Percentiles rank a stretch among this genome's conserved stretches.
phyloP scores from a whole-genome alignment of 2,797 vertebrate genomes.

The Alectoris magna region DNA sequence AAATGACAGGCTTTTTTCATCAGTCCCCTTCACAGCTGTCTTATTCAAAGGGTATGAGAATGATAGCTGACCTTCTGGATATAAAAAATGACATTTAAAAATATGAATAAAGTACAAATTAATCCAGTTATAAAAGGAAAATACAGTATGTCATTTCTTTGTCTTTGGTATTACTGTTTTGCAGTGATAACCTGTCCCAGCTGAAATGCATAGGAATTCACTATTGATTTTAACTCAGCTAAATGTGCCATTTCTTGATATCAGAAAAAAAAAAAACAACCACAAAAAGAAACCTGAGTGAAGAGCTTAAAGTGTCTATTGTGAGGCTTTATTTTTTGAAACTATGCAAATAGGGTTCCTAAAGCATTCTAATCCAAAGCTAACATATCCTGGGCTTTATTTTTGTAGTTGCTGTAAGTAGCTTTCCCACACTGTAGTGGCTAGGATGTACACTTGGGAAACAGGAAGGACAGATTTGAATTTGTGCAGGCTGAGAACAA shows the following conservation, averaged over 20 bases:
- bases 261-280: background rate
- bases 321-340: background rate
- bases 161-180: constrained; percentile 18
- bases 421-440: background rate
- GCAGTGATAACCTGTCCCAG: constrained; percentile 10
- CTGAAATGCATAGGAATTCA: constrained; percentile 32
- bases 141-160: background rate
- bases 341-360: constrained; percentile 1
- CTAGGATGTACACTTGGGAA: background rate
- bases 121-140: constrained; percentile 11
- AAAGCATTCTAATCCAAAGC: background rate
- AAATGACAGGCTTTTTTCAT: constrained; percentile 46
- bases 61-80: constrained; percentile 47
- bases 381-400: background rate
- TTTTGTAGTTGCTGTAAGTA: background rate
- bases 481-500: background rate
- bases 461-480: background rate
- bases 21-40: constrained; percentile 29
- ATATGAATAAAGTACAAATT: constrained; percentile 20
- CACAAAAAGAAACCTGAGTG: background rate
- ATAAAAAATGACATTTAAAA: constrained; percentile 56
- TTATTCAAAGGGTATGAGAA: constrained; percentile 31
- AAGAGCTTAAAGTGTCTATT: constrained; percentile 18
- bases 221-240: constrained; percentile 33
- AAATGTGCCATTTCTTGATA: constrained; percentile 3